These are phyloP conservation scores for Menura novaehollandiae DNA, from an alignment of 2,113 vertebrate genomes.

Conservation along the genomic window DNA sequence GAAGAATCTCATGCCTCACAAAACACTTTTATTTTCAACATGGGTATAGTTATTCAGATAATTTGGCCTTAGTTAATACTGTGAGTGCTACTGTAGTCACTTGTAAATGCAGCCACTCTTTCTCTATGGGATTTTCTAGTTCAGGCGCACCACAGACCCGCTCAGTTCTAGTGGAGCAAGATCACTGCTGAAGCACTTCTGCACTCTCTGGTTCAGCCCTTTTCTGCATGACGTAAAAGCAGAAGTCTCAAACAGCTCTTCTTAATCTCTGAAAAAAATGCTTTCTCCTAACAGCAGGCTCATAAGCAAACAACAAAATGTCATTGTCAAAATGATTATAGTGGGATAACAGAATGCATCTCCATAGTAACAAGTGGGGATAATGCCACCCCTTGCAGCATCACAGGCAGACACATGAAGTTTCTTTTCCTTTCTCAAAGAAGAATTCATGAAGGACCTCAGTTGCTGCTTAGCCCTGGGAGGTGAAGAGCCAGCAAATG, in stretches of 20 bases:
- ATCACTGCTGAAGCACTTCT: not conserved
- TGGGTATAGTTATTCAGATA: not conserved
- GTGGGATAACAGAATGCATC: not conserved
- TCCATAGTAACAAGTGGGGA: not conserved
- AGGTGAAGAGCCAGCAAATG: not conserved
- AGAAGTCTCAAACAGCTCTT: not conserved
- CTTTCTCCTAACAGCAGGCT: not conserved
- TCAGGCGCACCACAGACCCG: fast-evolving
- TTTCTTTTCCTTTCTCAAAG: not conserved
- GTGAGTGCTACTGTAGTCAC: not conserved
- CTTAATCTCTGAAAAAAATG: constrained; percentile 3
- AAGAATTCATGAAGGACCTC: not conserved
- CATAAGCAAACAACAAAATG: not conserved
- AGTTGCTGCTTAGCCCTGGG: not conserved
- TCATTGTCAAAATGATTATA: not conserved
- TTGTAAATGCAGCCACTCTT: not conserved
- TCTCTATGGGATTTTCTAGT: not conserved
- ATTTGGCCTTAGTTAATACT: not conserved
- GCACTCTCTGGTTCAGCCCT: not conserved
- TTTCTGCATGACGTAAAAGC: not conserved
- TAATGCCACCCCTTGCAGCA: not conserved
- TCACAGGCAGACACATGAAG: not conserved
- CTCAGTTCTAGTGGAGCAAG: not conserved
- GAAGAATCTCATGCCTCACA: not conserved
- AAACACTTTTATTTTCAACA: not conserved